Percentiles rank a stretch among this genome's conserved stretches.
These are phyloP conservation scores for Cryptocephalus primarius DNA, from an alignment of 2,888 invertebrate genomes.

Conservation along the genomic window DNA sequence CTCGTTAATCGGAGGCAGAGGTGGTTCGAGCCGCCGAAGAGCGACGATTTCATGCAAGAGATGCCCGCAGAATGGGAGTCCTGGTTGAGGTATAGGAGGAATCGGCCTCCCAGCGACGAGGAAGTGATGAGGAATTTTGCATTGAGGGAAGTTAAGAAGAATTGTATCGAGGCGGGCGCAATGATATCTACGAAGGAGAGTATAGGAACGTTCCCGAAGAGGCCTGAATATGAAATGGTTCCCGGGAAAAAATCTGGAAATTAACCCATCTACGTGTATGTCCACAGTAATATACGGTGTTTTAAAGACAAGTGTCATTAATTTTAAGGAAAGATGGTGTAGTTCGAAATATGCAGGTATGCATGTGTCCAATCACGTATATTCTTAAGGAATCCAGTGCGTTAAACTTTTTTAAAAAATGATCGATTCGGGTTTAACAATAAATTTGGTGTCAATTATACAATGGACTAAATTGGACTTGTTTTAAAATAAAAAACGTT, in stretches of 20 bases:
- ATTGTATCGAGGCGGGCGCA: conserved; percentile 53
- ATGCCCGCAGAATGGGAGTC: conserved; percentile 82
- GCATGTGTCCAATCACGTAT: no score
- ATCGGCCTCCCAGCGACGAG: conserved; percentile 57
- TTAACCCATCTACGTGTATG: no score
- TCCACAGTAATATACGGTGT: no score
- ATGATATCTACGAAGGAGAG: conserved; percentile 40
- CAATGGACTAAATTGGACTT: no score
- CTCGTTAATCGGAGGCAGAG: conserved; percentile 51
- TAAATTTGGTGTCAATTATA: no score
- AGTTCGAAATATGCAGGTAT: no score
- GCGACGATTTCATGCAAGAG: conserved; percentile 58
- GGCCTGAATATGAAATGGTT: conserved; percentile 44
- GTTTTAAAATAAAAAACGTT: no score
- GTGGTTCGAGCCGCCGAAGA: conserved; percentile 58
- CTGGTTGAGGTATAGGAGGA: conserved; percentile 56
- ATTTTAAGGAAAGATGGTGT: no score
- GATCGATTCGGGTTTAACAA: no score
- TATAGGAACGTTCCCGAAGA: conserved; percentile 30
- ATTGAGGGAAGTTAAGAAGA: conserved; percentile 61
- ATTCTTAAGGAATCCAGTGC: no score
- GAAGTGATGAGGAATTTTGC: conserved; percentile 62
- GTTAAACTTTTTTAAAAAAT: no score
- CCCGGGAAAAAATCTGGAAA: conserved; percentile 29
- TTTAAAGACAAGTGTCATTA: no score